phyloP scores from a whole-genome alignment of 2,888 invertebrate species.

The Drosophila paucipuncta region DNA sequence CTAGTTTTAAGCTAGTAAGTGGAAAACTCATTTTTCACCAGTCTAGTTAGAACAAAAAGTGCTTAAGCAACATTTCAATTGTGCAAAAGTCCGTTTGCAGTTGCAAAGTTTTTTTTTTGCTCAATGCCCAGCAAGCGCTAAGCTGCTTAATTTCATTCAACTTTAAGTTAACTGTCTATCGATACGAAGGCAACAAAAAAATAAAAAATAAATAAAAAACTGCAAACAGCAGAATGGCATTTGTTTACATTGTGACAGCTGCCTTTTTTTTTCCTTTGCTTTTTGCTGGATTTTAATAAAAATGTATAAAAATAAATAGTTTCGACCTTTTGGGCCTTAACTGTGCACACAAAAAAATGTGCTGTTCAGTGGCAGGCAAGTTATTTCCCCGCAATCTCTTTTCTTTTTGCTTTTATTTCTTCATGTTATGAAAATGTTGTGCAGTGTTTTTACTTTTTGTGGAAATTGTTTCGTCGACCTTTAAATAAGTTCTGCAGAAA shows the following conservation, averaged over 20 bases:
- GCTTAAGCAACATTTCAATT: background rate
- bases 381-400: conserved; percentile 1
- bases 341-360: background rate
- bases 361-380: background rate
- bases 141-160: conserved; percentile 7
- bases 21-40: background rate
- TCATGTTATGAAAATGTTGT: background rate
- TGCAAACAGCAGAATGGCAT: background rate
- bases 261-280: background rate
- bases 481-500: background rate
- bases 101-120: background rate
- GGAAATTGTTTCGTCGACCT: background rate
- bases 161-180: conserved; percentile 12
- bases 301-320: conserved; percentile 7
- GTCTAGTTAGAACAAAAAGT: background rate
- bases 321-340: conserved; percentile 6
- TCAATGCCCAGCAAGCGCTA: background rate
- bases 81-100: background rate
- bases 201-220: background rate
- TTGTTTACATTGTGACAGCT: conserved; percentile 8
- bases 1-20: background rate
- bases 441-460: background rate
- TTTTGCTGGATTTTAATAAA: background rate
- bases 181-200: background rate
- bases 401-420: background rate